phyloP scores from a whole-genome alignment of 2,797 vertebrate species.

The Hippoglossus hippoglossus region DNA sequence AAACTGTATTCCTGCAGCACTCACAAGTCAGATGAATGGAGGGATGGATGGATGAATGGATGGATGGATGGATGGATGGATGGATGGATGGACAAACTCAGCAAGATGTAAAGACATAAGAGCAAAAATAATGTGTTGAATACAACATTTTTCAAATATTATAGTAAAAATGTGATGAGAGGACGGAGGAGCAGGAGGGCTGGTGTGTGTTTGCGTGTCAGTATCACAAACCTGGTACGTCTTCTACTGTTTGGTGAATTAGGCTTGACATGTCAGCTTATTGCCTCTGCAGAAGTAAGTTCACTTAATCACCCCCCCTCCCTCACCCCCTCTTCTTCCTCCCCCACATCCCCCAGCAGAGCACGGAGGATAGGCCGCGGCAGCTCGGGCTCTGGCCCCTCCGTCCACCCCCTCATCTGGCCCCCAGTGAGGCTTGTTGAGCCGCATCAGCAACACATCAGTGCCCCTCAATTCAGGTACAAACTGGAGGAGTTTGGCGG shows the following conservation, averaged over 20 bases:
- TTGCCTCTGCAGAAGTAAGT: constrained; percentile 75
- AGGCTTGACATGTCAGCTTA: constrained; percentile 77
- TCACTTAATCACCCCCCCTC: constrained; percentile 65
- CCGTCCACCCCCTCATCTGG: constrained; percentile 52
- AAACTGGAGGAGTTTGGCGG: constrained; percentile 72
- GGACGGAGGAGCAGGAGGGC: constrained; percentile 2
- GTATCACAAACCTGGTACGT: constrained; percentile 47
- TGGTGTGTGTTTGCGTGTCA: constrained; percentile 41
- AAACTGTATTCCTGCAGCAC: too few relatives aligned
- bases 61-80: too few relatives aligned
- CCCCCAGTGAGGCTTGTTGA: constrained; percentile 72
- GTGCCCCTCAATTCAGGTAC: constrained; percentile 80
- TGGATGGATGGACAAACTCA: too few relatives aligned
- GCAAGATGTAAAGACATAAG: too few relatives aligned
- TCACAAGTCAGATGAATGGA: too few relatives aligned
- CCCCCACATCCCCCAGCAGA: constrained; percentile 5
- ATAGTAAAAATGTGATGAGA: background rate
- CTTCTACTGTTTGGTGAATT: constrained; percentile 68
- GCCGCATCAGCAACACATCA: constrained; percentile 80
- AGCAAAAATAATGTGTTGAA: too few relatives aligned
- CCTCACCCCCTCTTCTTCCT: constrained; percentile 18
- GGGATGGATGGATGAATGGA: too few relatives aligned
- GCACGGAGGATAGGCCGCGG: constrained; percentile 13
- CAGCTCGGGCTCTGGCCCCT: constrained; percentile 50
- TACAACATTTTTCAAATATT: too few relatives aligned